Conservation (phyloP, 2,113 vertebrate species). For the Pangasianodon gigas region DNA sequence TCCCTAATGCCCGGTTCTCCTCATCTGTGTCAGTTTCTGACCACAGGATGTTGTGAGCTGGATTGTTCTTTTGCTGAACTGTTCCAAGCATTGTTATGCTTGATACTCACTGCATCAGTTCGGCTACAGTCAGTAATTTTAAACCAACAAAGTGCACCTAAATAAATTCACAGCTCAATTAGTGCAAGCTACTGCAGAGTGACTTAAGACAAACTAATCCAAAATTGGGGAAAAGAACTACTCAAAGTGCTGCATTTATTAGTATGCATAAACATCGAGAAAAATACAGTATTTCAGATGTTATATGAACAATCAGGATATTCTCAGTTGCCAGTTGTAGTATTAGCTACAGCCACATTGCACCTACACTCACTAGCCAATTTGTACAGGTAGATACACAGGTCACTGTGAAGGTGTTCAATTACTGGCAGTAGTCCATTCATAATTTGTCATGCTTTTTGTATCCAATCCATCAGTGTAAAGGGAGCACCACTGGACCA, state of each 20-base stretch:
- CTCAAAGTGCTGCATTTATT: not conserved
- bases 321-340: not conserved
- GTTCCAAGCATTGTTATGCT: not conserved
- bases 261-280: not conserved
- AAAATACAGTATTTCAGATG: not conserved
- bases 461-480: not conserved
- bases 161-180: not conserved
- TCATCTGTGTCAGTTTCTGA: not conserved
- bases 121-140: not conserved
- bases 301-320: not conserved
- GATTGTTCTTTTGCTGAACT: not conserved
- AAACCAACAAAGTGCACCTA: not conserved
- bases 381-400: not conserved
- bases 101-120: not conserved
- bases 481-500: not conserved
- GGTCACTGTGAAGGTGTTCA: not conserved
- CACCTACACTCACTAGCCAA: not conserved
- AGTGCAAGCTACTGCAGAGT: not conserved
- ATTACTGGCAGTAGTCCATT: slow-evolving; percentile 12
- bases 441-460: slow-evolving; percentile 10
- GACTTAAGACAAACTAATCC: not conserved
- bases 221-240: not conserved
- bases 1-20: not conserved
- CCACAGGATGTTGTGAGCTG: not conserved
- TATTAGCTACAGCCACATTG: not conserved